phyloP scores from a whole-genome alignment of 2,797 vertebrate species.

The Valencia hispanica region DNA sequence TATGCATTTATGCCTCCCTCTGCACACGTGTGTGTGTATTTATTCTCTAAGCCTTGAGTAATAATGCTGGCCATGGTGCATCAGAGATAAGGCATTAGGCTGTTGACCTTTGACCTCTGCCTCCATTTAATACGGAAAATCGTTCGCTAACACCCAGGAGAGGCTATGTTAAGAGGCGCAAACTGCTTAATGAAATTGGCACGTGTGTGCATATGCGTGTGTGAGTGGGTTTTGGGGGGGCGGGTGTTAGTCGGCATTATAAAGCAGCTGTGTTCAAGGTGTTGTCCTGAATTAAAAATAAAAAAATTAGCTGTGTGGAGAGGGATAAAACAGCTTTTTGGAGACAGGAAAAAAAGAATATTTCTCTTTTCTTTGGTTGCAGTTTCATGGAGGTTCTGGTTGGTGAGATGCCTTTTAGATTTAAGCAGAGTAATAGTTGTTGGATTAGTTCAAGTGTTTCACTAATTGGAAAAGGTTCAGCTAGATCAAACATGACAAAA shows the following conservation, averaged over 20 bases:
- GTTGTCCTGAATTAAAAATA: constrained; percentile 43
- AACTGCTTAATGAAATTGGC: constrained; percentile 66
- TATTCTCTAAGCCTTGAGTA: constrained; percentile 72
- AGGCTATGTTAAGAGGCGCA: constrained; percentile 62
- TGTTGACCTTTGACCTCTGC: constrained; percentile 74
- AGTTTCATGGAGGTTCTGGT: background rate
- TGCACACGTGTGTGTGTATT: constrained; percentile 50
- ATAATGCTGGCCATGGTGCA: constrained; percentile 78
- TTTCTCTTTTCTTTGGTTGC: constrained; percentile 21
- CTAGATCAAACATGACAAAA: background rate
- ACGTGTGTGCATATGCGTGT: constrained; percentile 25
- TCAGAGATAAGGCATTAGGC: constrained; percentile 82
- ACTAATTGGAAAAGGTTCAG: background rate
- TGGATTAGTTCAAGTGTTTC: background rate
- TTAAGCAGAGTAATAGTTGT: background rate
- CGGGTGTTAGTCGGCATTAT: constrained; percentile 26
- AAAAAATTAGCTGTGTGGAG: constrained; percentile 30
- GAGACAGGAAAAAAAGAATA: constrained; percentile 10
- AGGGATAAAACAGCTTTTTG: constrained; percentile 35
- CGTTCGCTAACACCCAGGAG: constrained; percentile 68
- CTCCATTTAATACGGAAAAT: constrained; percentile 71
- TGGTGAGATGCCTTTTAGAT: background rate
- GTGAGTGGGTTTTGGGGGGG: background rate
- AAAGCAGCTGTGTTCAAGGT: constrained; percentile 61
- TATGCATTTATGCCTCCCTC: constrained; percentile 56